Evolutionary conservation across 2,797 vertebrate genomes (phyloP).

Genomic region (Emys orbicularis): DNA sequence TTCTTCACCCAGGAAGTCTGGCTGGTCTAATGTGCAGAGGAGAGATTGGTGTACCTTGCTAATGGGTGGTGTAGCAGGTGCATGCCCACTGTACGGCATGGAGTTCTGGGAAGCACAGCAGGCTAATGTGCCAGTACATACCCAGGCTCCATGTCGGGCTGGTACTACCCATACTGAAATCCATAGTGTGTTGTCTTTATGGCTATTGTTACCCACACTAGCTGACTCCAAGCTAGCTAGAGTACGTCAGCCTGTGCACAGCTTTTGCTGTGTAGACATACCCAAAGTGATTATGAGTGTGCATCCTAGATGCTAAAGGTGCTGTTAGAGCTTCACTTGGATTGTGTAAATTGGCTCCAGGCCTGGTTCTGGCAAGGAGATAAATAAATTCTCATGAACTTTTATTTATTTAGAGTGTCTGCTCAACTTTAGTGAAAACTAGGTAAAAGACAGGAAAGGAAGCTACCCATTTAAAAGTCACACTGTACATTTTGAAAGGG

Average conservation of each 20-base stretch:
- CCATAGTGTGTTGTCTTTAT: too few species aligned
- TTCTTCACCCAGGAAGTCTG: not conserved
- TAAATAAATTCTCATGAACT: not conserved
- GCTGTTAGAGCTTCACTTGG: not conserved
- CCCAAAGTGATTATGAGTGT: too few species aligned
- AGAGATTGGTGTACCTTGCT: not conserved
- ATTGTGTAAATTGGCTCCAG: not conserved
- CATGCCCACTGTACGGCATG: not conserved
- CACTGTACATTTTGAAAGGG: fast-evolving
- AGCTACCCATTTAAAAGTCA: not conserved
- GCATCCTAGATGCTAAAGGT: too few species aligned
- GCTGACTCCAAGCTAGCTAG: too few species aligned
- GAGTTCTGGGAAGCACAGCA: not conserved
- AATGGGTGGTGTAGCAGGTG: not conserved
- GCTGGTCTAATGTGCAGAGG: not conserved
- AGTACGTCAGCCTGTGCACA: too few species aligned
- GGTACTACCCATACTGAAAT: too few species aligned
- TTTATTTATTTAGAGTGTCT: not conserved
- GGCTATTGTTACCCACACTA: too few species aligned
- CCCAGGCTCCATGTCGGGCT: too few species aligned
- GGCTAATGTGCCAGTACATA: too few species aligned
- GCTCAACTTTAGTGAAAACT: not conserved
- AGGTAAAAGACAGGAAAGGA: not conserved
- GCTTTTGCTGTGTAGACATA: too few species aligned
- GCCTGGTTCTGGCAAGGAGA: not conserved